Evolutionary conservation across 2,113 vertebrate species (phyloP), one percentile per base, ranked within the genome.

Genomic region (Epinephelus fuscoguttatus): DNA sequence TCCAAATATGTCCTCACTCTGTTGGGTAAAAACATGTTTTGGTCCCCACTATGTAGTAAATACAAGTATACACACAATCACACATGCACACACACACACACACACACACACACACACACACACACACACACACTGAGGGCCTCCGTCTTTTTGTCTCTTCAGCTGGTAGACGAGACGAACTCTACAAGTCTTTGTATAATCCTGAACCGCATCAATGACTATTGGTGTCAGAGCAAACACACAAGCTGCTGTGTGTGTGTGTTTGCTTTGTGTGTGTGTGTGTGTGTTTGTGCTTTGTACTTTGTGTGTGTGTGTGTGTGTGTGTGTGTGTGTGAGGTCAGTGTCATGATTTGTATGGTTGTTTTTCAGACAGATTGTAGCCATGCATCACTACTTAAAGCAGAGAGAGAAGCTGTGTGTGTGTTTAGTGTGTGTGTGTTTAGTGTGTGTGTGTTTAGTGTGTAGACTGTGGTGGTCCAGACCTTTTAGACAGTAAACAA

Each of bases 401-500:
- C 37, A 15, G 40, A 59, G 25, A 53, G 18, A 79, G 49, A 15
- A 37, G 33, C 33, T 30, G 13, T 49, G 60, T 33, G 42, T 61
- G 49, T 50, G 61, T 49, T 30, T 30, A 30, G 37, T 71, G 80
- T 30, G 13, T 15, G 55, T 49, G 33, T 70, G 80, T 45, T 49
- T 47, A 63, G 80, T 45, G 42, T 45, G 42, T 45, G n/a, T n/a
- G 33, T 70, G 80, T 45, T 49, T 47, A 63, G 80, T 45, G 42
- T 45, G 42, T 45, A 45, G 42, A 45, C 42, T 45, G 9, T 45
- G 42, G 61, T 70, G 59, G 42, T 55, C 3, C 40, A 67, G 80
- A 80, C 37, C 77, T 86, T 71, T 88, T 50, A 67, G 64, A 75
- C 71, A 25, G 57, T 74, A 82, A 91, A 85, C 80, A 86, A 30